Evolutionary conservation across 2,797 vertebrate species (phyloP), one percentile per base, ranked within the genome.

Genomic region (Xiphophorus birchmanni): DNA sequence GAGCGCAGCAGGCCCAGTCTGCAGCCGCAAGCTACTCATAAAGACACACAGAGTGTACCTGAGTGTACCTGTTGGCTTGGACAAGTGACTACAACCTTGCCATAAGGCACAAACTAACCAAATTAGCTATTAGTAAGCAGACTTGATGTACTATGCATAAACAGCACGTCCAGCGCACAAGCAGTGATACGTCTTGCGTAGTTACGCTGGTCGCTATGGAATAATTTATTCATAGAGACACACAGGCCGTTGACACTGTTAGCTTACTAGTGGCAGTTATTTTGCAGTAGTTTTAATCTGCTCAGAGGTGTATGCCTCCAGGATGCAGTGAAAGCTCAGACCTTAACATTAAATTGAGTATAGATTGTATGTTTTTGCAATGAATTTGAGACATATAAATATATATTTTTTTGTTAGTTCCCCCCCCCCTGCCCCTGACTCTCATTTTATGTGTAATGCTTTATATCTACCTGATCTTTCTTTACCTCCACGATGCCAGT

Each of bases 21-120:
- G 21, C 82, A 65, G 80, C 37, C 76, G 17, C 67, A 37, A 56
- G 40, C 17, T 40, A 32, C 47, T 88, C 73, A 86, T 84, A 56
- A 2, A 79, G 82, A 63, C 50, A 81, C 23, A 42, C 21, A 56
- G 67, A 67, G 26, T 56, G 10, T n/a, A 56, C 26, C 37, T 60
- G 78, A 44, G 50, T 37, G 42, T 42, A 73, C 71, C 76, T 71
- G 67, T 75, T 80, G 73, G 65, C 65, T 67, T 75, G 67, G 48
- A 74, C 83, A 77, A 48, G 82, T 89, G 60, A 84, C 79, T 84
- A 80, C 80, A 88, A 90, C 87, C 89, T 91, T 90, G 90, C 90
- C 84, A 89, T 8, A 32, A 90, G 89, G 86, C 81, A 86, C 8
- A 2, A 71, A 81, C 78, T 15, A 42, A 82, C 69, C 77, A 85